Base-by-base conservation (phyloP, 64 coral and sea anemone genomes). In the Hydrozoanthus tunicans region DNA sequence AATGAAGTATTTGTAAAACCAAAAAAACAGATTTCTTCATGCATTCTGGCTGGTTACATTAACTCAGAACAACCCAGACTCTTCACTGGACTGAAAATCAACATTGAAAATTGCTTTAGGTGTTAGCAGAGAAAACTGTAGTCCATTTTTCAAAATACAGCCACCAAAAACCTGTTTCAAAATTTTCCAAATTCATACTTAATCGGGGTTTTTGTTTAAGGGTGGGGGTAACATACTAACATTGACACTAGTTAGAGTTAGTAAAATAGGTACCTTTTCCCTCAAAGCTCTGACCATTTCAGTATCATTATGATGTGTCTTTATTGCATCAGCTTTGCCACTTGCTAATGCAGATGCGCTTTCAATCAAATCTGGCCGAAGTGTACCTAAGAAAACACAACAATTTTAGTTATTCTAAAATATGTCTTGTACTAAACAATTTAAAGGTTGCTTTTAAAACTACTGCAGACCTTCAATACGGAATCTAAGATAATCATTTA, bases 241-340 rank as follows among this genome's bases (percentile, higher is more conserved):
- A 68, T 10, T 17, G 23, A 51, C 72, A 53, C 8, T 12, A 76
- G 20, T 20, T 20, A 20, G 20, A 20, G 20, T 20, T 20, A 20
- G 20, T 27, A n/a, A 7, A 26, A 3, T 8, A 66, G 9, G 7
- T 76, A 96, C 97, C 94, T 95, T 79, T 90, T 91, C 94, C 92
- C 97, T 72, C 11, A 99, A 79, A 6, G 80, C 76, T 90, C 97
- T 79, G 66, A 99, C 97, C 58, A 99, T 61, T 86, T 99, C 97
- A 14, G 94, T 99, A 71, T 99, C 97, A 80, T 99, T 99, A 27
- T 99, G 97, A 73, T 99, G 97, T 53, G 97, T 99, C 77, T 99
- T 99, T 69, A 99, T 99, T 43, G 97, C 97, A 8, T 95, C 94
- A 10, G 97, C 97, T 83, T 99, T 95, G 6, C 83, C 91, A 73